Percentiles rank a stretch among this genome's conserved stretches.
phyloP scores from a whole-genome alignment of 1,140 invertebrate species.

The Apocrypta bakeri region DNA sequence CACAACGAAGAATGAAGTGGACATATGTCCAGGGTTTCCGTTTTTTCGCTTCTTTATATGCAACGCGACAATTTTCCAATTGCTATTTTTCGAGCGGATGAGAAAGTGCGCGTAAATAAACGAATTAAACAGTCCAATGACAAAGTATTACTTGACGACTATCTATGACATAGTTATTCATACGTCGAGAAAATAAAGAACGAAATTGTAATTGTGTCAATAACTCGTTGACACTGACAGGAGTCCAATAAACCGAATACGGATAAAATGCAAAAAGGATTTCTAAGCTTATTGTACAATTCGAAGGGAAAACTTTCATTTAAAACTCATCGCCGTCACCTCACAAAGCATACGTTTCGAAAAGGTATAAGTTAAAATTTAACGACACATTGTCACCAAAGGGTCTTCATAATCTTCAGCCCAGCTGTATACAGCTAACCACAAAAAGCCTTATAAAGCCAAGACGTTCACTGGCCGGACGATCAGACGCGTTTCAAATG shows the following conservation, averaged over 20 bases:
- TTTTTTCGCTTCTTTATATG: not conserved
- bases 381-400: not conserved
- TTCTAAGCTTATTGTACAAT: too few species aligned
- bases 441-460: not conserved
- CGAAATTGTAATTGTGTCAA: too few species aligned
- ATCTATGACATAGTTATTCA: too few species aligned
- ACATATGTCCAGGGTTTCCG: slow-evolving; percentile 25
- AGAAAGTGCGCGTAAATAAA: not conserved
- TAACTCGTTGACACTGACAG: too few species aligned
- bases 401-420: not conserved
- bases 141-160: not conserved
- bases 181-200: too few species aligned
- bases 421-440: not conserved
- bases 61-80: not conserved
- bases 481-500: not conserved
- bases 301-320: too few species aligned
- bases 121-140: not conserved
- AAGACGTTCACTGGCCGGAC: not conserved
- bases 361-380: not conserved
- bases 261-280: too few species aligned
- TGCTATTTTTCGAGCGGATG: too few species aligned
- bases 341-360: not conserved
- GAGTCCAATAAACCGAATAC: too few species aligned
- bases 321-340: not conserved
- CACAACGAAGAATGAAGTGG: not conserved